Percentiles rank a stretch among this genome's conserved stretches.
phyloP scores from a whole-genome alignment of 1,140 invertebrate genomes.

The Trissolcus basalis region DNA sequence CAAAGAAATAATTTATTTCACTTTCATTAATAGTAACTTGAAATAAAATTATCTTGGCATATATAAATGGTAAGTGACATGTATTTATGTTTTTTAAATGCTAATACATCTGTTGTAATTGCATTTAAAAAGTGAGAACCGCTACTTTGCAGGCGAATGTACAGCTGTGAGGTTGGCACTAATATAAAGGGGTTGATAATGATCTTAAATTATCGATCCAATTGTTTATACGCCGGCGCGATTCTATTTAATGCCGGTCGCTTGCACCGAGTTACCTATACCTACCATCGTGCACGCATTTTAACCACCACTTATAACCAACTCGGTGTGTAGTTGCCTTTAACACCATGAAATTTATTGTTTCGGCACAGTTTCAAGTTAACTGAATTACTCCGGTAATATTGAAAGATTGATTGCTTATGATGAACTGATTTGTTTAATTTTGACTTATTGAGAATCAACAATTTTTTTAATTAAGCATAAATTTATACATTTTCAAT shows the following conservation, averaged over 20 bases:
- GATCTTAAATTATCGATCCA: constrained; percentile 76
- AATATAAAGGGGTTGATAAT: constrained; percentile 73
- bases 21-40: constrained; percentile 53
- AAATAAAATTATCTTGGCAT: constrained; percentile 56
- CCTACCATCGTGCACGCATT: constrained; percentile 58
- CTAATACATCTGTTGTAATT: constrained; percentile 54
- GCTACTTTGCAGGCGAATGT: constrained; percentile 63
- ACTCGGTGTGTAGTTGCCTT: constrained; percentile 44
- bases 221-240: constrained; percentile 74
- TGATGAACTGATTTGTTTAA: neutral
- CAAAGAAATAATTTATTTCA: constrained; percentile 47
- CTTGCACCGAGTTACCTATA: constrained; percentile 57
- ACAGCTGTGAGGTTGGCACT: constrained; percentile 65
- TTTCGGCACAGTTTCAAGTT: constrained; percentile 66
- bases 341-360: constrained; percentile 71
- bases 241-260: constrained; percentile 72
- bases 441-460: too few relatives aligned
- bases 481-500: too few relatives aligned
- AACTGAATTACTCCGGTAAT: constrained; percentile 71
- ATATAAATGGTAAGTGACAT: constrained; percentile 55
- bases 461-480: too few relatives aligned
- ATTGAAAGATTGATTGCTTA: constrained; percentile 39
- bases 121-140: constrained; percentile 63
- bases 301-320: constrained; percentile 63
- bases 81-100: constrained; percentile 58